Evolutionary conservation across 1,140 invertebrate genomes (phyloP).

Genomic region (Apis laboriosa): DNA sequence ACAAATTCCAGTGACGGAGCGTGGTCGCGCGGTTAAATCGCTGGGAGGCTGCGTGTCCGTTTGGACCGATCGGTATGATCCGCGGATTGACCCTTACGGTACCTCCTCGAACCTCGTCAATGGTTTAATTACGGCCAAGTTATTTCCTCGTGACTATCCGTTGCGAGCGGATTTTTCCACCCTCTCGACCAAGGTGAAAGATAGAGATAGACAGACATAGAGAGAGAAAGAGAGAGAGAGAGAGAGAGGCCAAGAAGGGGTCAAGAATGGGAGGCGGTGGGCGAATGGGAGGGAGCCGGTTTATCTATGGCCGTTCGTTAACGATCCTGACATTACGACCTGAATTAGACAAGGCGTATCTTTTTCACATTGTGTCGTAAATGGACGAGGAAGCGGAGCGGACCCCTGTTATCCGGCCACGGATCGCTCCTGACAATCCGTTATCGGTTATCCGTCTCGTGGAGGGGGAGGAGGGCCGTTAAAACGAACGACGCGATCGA

Average conservation of each 20-base stretch:
- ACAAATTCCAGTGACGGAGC: conserved; percentile 64
- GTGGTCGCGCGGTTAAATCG: conserved; percentile 45
- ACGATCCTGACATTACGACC: conserved; percentile 40
- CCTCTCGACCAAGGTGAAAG: conserved; percentile 51
- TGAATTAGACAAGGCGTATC: conserved; percentile 34
- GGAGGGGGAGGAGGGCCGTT: not conserved
- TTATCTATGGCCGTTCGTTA: conserved; percentile 41
- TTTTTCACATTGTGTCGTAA: conserved; percentile 24
- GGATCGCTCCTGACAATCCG: conserved; percentile 27
- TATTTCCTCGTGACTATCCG: conserved; percentile 42
- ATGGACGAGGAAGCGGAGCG: conserved; percentile 16
- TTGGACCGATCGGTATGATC: conserved; percentile 41
- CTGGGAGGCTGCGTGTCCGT: conserved; percentile 26
- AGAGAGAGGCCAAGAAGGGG: not conserved
- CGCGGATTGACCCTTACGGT: conserved; percentile 76
- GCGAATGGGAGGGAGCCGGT: not conserved
- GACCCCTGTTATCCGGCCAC: conserved; percentile 2
- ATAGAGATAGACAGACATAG: not conserved
- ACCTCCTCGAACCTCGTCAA: conserved; percentile 65
- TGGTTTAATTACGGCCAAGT: conserved; percentile 63
- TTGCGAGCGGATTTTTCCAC: conserved; percentile 39
- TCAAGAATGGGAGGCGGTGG: conserved; percentile 11
- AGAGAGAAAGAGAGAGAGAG: too few relatives aligned
- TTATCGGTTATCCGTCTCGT: conserved; percentile 15
- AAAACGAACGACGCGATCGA: conserved; percentile 8